These are phyloP conservation scores for Teleogryllus occipitalis DNA, from an alignment of 1,140 invertebrate genomes.

Conservation along the genomic window DNA sequence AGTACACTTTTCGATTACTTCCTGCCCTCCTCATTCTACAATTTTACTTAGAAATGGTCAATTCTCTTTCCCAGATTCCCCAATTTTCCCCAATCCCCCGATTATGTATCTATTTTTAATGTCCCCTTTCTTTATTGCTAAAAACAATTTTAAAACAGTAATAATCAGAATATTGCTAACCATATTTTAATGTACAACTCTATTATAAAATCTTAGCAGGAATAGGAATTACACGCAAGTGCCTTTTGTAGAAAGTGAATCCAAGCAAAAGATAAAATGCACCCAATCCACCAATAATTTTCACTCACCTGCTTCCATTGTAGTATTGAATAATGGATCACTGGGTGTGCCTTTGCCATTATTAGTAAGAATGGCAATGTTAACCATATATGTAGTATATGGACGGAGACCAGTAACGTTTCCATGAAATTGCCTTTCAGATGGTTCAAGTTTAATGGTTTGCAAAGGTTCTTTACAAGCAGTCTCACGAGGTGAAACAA, in stretches of 20 bases:
- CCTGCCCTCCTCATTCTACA: too few relatives aligned
- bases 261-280: neutral
- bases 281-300: conserved; percentile 14
- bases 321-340: conserved; percentile 56
- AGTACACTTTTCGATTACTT: too few relatives aligned
- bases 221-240: too few relatives aligned
- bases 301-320: conserved; percentile 56
- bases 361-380: conserved; percentile 61
- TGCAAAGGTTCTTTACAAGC: conserved; percentile 33
- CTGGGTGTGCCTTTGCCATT: conserved; percentile 61
- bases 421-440: conserved; percentile 34
- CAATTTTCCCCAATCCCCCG: too few relatives aligned
- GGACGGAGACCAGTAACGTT: conserved; percentile 49
- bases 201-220: too few relatives aligned
- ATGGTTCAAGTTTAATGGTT: conserved; percentile 42
- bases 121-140: too few relatives aligned
- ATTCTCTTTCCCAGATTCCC: too few relatives aligned
- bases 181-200: too few relatives aligned
- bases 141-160: too few relatives aligned
- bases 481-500: conserved; percentile 42
- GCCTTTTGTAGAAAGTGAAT: neutral
- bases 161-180: too few relatives aligned
- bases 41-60: too few relatives aligned
- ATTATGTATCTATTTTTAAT: too few relatives aligned
- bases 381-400: conserved; percentile 68